phyloP scores from a whole-genome alignment of 2,797 vertebrate species.

The Anas bernieri region DNA sequence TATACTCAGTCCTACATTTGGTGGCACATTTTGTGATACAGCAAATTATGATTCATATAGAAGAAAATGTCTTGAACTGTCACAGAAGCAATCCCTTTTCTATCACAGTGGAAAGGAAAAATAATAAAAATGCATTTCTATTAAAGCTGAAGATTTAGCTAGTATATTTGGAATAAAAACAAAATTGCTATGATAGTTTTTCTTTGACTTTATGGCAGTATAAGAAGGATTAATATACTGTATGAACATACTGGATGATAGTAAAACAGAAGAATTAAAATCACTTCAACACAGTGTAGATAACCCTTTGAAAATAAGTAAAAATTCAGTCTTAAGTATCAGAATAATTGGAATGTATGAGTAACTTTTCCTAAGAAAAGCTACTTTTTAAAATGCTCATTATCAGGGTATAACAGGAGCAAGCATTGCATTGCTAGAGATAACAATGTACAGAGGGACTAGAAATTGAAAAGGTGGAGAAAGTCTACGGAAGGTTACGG shows the following conservation, averaged over 20 bases:
- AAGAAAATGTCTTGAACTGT: not conserved
- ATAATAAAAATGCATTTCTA: slow-evolving; percentile 58
- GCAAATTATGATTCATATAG: not conserved
- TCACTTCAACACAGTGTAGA: slow-evolving; percentile 61
- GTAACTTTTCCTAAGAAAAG: slow-evolving; percentile 35
- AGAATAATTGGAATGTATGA: slow-evolving; percentile 62
- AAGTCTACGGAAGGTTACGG: not conserved
- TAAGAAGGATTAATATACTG: slow-evolving; percentile 74
- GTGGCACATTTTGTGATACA: not conserved
- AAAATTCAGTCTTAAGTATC: slow-evolving; percentile 62
- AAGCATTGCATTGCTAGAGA: slow-evolving; percentile 46
- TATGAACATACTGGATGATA: slow-evolving; percentile 58
- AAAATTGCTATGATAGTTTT: slow-evolving; percentile 69
- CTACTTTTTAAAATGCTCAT: slow-evolving; percentile 42
- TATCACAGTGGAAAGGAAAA: slow-evolving; percentile 44
- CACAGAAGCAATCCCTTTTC: slow-evolving; percentile 51
- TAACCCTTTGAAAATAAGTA: slow-evolving; percentile 75
- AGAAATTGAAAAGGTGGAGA: slow-evolving; percentile 45
- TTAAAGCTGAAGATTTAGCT: slow-evolving; percentile 64
- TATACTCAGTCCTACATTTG: rapidly evolving
- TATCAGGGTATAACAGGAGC: slow-evolving; percentile 56
- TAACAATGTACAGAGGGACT: slow-evolving; percentile 31
- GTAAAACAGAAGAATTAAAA: slow-evolving; percentile 76
- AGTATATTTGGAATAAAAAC: slow-evolving; percentile 63
- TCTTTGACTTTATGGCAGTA: slow-evolving; percentile 67